phyloP scores from a whole-genome alignment of 2,113 vertebrate species.

The Glareola pratincola region DNA sequence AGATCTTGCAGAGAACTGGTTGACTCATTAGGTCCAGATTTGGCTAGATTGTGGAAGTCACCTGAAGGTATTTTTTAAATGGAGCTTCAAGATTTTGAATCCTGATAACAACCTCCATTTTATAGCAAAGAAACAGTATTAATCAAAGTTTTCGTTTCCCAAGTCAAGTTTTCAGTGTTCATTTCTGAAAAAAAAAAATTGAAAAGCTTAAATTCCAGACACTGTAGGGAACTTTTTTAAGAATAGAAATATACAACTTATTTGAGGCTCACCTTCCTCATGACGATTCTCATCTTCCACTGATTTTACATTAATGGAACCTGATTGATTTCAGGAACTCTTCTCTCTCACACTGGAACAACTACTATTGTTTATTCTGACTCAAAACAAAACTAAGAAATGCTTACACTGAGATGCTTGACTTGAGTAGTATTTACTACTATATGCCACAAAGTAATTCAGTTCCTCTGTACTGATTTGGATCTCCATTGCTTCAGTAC shows the following conservation, averaged over 20 bases:
- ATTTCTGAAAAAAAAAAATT: neutral
- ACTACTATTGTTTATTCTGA: neutral
- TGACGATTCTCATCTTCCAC: neutral
- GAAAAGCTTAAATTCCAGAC: neutral
- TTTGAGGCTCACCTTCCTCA: neutral
- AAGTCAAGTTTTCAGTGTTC: neutral
- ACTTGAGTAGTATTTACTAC: neutral
- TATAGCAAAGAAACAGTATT: neutral
- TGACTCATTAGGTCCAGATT: neutral
- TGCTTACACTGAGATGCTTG: neutral
- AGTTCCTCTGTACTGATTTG: neutral
- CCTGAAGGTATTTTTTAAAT: neutral
- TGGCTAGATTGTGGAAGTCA: neutral
- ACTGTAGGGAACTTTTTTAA: neutral
- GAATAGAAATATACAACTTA: neutral
- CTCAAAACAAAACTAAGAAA: neutral
- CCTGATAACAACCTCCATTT: neutral
- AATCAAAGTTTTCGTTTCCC: neutral
- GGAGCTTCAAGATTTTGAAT: neutral
- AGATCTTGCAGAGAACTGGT: neutral
- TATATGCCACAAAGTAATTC: neutral
- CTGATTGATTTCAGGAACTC: constrained; percentile 11
- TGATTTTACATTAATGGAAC: constrained; percentile 15
- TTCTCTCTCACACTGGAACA: neutral
- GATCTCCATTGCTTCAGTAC: neutral